A percentile compares a stretch with the other conserved stretches of the same genome.
These are phyloP conservation scores for Araneus ventricosus DNA, from an alignment of 1,140 invertebrate genomes.

Conservation along the genomic window DNA sequence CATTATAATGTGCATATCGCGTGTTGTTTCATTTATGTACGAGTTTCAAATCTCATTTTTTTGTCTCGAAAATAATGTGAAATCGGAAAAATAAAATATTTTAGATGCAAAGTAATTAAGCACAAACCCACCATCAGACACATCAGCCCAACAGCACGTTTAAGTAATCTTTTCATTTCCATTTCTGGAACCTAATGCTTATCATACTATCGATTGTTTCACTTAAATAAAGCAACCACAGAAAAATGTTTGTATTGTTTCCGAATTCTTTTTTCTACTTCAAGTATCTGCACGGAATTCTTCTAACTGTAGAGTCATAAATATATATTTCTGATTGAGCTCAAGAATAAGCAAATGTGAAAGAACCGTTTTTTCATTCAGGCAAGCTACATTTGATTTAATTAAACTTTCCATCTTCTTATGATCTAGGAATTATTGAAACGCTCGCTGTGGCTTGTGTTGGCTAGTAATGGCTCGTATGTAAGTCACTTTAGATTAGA, in stretches of 20 bases:
- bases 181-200: neutral
- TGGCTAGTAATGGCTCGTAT: too few relatives aligned
- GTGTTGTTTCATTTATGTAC: neutral
- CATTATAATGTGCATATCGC: neutral
- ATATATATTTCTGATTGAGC: neutral
- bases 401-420: too few relatives aligned
- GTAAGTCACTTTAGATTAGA: too few relatives aligned
- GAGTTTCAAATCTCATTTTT: neutral
- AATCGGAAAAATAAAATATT: neutral
- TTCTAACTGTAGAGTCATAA: neutral
- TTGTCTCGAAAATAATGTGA: neutral
- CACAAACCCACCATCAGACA: neutral
- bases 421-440: too few relatives aligned
- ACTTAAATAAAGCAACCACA: neutral
- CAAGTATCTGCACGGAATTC: neutral
- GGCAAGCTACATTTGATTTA: too few relatives aligned
- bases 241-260: neutral
- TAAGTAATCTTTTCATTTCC: neutral
- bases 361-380: too few relatives aligned
- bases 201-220: neutral
- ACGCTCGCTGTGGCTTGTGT: too few relatives aligned
- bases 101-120: neutral
- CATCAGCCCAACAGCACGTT: neutral
- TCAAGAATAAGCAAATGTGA: neutral
- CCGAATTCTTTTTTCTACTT: neutral